Conservation (phyloP, 2,113 vertebrate species). For the Corythornis madagascariensis region DNA sequence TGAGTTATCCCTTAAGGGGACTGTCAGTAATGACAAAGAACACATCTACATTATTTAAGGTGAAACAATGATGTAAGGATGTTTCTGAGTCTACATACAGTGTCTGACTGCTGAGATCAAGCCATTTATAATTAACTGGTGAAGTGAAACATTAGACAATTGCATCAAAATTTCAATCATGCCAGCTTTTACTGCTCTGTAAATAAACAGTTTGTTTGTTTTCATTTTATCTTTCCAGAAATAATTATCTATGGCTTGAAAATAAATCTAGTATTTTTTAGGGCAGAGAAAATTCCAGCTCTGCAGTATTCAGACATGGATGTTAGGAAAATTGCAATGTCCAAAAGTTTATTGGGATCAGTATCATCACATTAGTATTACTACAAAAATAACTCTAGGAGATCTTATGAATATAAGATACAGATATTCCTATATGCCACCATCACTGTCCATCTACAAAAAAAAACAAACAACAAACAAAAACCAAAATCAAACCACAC, state of each 20-base stretch:
- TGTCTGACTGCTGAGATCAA: background rate
- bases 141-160: background rate
- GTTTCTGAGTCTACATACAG: background rate
- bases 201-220: background rate
- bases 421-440: background rate
- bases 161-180: background rate
- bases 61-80: background rate
- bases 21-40: background rate
- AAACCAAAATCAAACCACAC: background rate
- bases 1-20: background rate
- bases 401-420: background rate
- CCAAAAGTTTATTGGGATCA: background rate
- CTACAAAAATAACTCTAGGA: background rate
- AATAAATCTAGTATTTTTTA: background rate
- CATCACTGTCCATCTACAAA: background rate
- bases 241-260: background rate
- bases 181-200: background rate
- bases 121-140: background rate
- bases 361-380: background rate
- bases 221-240: background rate
- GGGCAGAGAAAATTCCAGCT: background rate
- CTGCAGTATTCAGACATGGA: background rate
- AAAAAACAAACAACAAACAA: background rate
- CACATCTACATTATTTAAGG: background rate
- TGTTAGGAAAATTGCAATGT: background rate